phyloP scores from a whole-genome alignment of 2,888 invertebrate genomes.

The Cylloceria caligata region DNA sequence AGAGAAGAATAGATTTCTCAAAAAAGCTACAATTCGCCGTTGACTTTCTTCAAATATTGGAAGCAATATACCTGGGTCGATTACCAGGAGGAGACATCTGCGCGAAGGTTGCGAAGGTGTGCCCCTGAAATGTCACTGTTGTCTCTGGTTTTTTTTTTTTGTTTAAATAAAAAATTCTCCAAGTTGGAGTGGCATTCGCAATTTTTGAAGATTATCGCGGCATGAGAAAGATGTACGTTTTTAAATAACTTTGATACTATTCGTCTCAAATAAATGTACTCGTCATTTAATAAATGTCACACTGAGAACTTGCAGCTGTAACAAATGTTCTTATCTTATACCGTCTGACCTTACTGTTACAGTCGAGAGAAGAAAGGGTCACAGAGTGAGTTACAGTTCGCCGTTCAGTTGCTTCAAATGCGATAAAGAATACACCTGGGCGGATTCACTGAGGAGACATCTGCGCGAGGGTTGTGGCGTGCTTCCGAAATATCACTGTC shows the following conservation, averaged over 20 bases:
- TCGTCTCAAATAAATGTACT: neutral
- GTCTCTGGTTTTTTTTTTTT: no score
- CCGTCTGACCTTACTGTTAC: conserved; percentile 39
- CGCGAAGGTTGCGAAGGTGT: no score
- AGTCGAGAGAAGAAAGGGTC: conserved; percentile 68
- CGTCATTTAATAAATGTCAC: neutral
- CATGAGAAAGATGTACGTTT: neutral
- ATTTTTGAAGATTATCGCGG: neutral
- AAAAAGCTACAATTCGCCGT: no score
- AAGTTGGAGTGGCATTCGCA: neutral
- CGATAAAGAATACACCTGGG: conserved; percentile 81
- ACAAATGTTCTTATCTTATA: neutral
- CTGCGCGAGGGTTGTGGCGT: conserved; percentile 77
- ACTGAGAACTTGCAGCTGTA: neutral
- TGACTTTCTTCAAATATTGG: no score
- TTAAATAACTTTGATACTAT: neutral
- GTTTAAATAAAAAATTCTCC: no score
- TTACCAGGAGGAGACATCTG: no score
- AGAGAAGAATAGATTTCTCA: no score
- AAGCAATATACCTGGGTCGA: no score
- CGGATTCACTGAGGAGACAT: conserved; percentile 79
- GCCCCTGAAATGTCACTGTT: no score
- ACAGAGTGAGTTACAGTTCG: conserved; percentile 72
- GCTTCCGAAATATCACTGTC: conserved; percentile 74
- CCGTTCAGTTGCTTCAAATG: conserved; percentile 79